Evolutionary conservation across 53 echinoderm and acorn worm species (phyloP).

Genomic region (Astropecten irregularis): DNA sequence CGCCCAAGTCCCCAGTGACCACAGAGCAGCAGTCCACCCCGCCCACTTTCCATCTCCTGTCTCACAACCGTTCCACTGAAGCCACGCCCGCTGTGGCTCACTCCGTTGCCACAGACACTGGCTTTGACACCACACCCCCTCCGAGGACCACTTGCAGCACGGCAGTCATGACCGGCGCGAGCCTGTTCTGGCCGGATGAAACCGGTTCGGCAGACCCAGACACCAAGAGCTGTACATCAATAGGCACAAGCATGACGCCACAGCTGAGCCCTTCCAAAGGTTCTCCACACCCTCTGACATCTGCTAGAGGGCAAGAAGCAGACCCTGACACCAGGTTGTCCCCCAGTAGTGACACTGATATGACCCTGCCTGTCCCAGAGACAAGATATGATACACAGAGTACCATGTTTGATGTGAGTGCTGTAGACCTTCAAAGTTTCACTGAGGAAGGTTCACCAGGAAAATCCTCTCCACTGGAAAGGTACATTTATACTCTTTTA

Average conservation of each 20-base stretch:
- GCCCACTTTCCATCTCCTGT: not conserved
- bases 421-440: conserved; percentile 66
- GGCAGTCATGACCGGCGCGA: conserved; percentile 89
- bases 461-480: conserved; percentile 6
- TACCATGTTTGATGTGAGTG: conserved; percentile 37
- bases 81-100: conserved; percentile 45
- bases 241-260: conserved; percentile 12
- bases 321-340: conserved; percentile 3
- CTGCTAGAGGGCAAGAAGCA: not conserved
- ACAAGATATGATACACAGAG: conserved; percentile 64
- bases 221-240: not conserved
- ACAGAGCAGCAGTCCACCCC: conserved; percentile 9
- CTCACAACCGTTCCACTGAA: not conserved
- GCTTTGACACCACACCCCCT: not conserved
- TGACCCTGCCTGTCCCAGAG: conserved; percentile 55
- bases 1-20: conserved; percentile 44
- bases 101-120: conserved; percentile 21
- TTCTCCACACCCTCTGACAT: not conserved
- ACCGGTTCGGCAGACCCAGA: not conserved
- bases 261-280: conserved; percentile 4
- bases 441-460: conserved; percentile 10
- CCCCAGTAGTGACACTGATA: conserved; percentile 24
- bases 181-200: conserved; percentile 69
- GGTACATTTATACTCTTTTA: not conserved
- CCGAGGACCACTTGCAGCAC: conserved; percentile 54